A percentile compares a stretch with the other conserved stretches of the same genome.
Evolutionary conservation across 2,113 vertebrate genomes (phyloP).

Genomic region (Vulpes ferrilata): DNA sequence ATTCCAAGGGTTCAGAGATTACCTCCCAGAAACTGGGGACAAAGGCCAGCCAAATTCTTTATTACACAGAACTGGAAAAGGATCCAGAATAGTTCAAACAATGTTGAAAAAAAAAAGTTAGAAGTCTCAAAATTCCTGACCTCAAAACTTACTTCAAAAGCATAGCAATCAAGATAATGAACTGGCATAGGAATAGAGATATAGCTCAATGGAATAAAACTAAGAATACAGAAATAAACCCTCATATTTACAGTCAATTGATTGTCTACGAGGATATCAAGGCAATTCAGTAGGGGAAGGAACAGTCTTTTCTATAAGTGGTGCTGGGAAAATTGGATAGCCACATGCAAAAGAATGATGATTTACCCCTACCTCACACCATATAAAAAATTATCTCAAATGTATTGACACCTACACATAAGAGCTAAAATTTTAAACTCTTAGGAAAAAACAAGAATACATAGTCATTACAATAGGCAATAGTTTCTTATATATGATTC

Average conservation of each 20-base stretch:
- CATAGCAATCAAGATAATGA: neutral
- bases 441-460: neutral
- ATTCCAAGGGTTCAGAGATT: neutral
- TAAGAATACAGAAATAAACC: neutral
- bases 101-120: neutral
- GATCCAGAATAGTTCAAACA: neutral
- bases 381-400: slow-evolving; percentile 18
- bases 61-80: neutral
- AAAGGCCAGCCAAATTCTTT: neutral
- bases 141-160: slow-evolving; percentile 31
- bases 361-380: neutral
- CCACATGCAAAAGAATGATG: neutral
- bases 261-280: neutral
- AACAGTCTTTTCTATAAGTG: neutral
- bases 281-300: neutral
- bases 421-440: neutral
- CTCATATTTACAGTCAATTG: neutral
- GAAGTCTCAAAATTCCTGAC: neutral
- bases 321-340: slow-evolving; percentile 10
- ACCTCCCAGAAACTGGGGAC: neutral
- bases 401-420: slow-evolving; percentile 28
- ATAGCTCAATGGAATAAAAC: neutral
- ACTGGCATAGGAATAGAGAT: neutral
- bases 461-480: neutral
- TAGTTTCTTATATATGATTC: neutral